phyloP scores from a whole-genome alignment of 2,888 invertebrate species.

The Dolichopus griseipennis region DNA sequence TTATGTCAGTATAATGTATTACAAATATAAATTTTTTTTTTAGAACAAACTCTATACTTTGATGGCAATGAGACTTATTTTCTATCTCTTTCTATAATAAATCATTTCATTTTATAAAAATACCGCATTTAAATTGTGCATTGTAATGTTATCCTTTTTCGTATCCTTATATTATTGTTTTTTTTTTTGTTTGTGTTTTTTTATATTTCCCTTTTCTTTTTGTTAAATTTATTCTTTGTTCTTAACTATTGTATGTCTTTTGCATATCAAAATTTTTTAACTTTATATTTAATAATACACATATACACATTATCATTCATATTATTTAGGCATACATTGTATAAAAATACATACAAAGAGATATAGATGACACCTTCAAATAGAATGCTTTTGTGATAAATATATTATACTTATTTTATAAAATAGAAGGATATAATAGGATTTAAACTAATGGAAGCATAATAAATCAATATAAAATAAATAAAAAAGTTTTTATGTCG shows the following conservation, averaged over 20 bases:
- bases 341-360: too few relatives aligned
- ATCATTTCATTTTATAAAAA: neutral
- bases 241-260: neutral
- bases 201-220: neutral
- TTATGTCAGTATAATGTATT: neutral
- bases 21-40: neutral
- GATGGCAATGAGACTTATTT: neutral
- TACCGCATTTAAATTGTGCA: neutral
- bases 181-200: neutral
- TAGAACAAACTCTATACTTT: neutral
- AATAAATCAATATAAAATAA: too few relatives aligned
- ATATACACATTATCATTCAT: too few relatives aligned
- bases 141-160: neutral
- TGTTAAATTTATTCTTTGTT: neutral
- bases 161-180: neutral
- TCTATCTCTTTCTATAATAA: neutral
- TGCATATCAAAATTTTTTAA: neutral
- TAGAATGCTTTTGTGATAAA: too few relatives aligned
- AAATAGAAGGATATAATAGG: too few relatives aligned
- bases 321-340: too few relatives aligned
- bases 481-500: too few relatives aligned
- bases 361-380: too few relatives aligned
- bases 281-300: too few relatives aligned
- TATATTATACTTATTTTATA: too few relatives aligned
- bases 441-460: too few relatives aligned